Evolutionary conservation across 2,888 invertebrate genomes (phyloP), one percentile per base, ranked within the genome.

Genomic region (Uropetala carovei): DNA sequence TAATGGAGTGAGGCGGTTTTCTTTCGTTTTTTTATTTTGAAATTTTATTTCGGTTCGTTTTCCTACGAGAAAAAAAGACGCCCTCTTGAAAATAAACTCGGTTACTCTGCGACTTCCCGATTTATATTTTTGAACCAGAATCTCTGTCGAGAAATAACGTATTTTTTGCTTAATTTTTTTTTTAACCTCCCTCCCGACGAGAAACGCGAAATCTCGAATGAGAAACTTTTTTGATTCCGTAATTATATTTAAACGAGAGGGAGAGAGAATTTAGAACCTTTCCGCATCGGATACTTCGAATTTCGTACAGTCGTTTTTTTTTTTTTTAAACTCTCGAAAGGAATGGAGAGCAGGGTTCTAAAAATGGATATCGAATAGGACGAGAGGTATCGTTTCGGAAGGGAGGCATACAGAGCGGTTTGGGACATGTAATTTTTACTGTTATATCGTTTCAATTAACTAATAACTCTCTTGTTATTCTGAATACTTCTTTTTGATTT

Each of bases 11-110:
- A 16, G 59, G 86, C 14, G 57, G 4, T 8, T 3, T 43, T 83
- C 43, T 83, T 43, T n/a, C 82, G 7, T 9, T 16, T 83, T 43
- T 57, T 82, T 56, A n/a, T n/a, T n/a, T n/a, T n/a, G n/a, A n/a
- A n/a, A n/a, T n/a, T n/a, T 83, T 27, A 27, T 8, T 64, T 18
- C 14, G 22, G 14, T 9, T 27, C 11, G 30, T 27, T 59, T 5
- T 10, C 59, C 10, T 27, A 27, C 27, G 43, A 43, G 60, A 18
- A 11, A 68, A 68, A 68, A 22, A 18, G 18, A 16, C 16, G 68
- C 16, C 30, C 5, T 14, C 27, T 59, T 59, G 30, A 60, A 86
- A 86, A 86, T 86, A 86, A 86, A 64, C 60, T 85, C 14, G 59
- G 43, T 0, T 14, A 30, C 16, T 86, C 18, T 60, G 86, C 59